Evolutionary conservation across 2,888 invertebrate species (phyloP).

Genomic region (Erebia epiphron): DNA sequence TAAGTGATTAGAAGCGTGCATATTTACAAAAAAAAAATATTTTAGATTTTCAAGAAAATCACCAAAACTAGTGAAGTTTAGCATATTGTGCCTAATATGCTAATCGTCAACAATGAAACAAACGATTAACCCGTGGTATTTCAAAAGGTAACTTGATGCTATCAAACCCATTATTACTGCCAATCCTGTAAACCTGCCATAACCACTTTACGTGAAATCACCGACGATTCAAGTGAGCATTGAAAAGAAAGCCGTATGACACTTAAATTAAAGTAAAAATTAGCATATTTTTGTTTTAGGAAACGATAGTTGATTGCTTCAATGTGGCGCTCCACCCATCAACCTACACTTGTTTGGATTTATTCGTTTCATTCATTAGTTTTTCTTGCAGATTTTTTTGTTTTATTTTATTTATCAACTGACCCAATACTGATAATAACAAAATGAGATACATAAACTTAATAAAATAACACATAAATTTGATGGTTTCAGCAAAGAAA

Average conservation of each 20-base stretch:
- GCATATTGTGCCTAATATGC: too few relatives aligned
- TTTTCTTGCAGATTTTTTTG: not conserved
- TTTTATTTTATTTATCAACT: too few relatives aligned
- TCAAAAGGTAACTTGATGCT: conserved; percentile 45
- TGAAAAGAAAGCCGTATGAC: conserved; percentile 15
- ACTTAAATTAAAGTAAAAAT: conserved; percentile 31
- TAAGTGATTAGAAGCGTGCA: too few relatives aligned
- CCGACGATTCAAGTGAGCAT: not conserved
- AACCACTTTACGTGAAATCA: conserved; percentile 28
- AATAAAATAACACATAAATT: too few relatives aligned
- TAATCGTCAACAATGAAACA: conserved; percentile 19
- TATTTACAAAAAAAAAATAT: too few relatives aligned
- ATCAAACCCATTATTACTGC: conserved; percentile 62
- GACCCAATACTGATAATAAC: too few relatives aligned
- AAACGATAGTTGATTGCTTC: conserved; percentile 55
- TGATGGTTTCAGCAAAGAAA: too few relatives aligned
- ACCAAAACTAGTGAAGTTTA: too few relatives aligned
- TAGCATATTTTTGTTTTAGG: conserved; percentile 25
- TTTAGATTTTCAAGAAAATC: too few relatives aligned
- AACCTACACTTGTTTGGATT: conserved; percentile 1
- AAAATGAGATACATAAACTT: too few relatives aligned
- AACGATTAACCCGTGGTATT: conserved; percentile 27
- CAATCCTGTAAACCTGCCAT: conserved; percentile 49
- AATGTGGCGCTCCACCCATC: conserved; percentile 45
- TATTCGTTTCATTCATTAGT: not conserved